These are phyloP conservation scores for Diachasmimorpha longicaudata DNA, from an alignment of 1,140 invertebrate genomes.

Conservation along the genomic window DNA sequence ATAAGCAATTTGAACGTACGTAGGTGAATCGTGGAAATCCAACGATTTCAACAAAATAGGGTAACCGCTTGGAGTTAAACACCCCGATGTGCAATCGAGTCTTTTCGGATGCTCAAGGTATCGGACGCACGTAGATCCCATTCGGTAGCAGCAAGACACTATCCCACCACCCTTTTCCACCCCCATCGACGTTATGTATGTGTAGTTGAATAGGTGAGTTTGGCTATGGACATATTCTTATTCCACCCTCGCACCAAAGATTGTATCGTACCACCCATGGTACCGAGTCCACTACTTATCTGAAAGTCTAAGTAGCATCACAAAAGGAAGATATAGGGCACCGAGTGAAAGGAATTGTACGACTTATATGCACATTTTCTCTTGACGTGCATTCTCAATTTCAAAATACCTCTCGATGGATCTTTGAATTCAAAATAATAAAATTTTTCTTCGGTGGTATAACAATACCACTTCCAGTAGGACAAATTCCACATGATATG, in stretches of 20 bases:
- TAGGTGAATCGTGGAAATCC: neutral
- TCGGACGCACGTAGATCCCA: neutral
- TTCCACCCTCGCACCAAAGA: conserved; percentile 9
- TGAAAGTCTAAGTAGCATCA: neutral
- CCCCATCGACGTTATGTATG: neutral
- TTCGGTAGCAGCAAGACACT: neutral
- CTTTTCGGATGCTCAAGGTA: neutral
- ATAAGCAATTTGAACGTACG: neutral
- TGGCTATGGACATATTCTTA: conserved; percentile 4
- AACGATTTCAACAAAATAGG: neutral
- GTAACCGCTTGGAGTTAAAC: neutral
- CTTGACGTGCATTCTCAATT: no score
- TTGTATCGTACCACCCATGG: neutral
- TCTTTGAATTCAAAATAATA: neutral
- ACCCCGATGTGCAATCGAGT: neutral
- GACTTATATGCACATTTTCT: neutral
- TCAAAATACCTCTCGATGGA: neutral
- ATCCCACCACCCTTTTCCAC: neutral
- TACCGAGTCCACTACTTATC: neutral
- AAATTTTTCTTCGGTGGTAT: neutral
- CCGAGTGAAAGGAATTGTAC: neutral
- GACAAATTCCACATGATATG: neutral
- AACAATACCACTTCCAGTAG: neutral
- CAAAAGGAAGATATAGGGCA: neutral
- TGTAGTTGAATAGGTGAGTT: neutral